A percentile compares a stretch with the other conserved stretches of the same genome.
Evolutionary conservation across 2,797 vertebrate species (phyloP).

Genomic region (Xiphophorus birchmanni): DNA sequence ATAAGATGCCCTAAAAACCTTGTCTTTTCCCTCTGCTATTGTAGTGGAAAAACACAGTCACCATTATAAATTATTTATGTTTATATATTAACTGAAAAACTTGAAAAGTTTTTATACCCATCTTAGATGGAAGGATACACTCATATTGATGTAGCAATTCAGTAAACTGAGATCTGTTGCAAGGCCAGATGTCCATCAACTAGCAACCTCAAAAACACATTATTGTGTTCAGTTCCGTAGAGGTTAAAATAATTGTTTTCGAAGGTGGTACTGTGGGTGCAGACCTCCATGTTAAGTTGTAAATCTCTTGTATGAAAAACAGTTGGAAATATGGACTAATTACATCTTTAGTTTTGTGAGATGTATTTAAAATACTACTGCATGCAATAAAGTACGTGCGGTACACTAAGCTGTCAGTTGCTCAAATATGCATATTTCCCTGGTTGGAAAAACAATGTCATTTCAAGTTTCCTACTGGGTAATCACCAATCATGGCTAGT

Average conservation of each 20-base stretch:
- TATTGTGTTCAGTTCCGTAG: background rate
- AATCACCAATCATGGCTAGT: background rate
- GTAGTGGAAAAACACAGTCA: conserved; percentile 64
- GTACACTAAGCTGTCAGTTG: background rate
- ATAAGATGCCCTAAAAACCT: conserved; percentile 63
- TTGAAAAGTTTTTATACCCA: conserved; percentile 38
- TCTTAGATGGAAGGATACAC: conserved; percentile 46
- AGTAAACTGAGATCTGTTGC: conserved; percentile 52
- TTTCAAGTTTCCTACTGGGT: background rate
- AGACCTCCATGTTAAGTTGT: background rate
- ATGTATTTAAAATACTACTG: no score
- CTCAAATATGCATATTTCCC: background rate
- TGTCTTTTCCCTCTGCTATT: conserved; percentile 46
- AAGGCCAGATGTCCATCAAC: conserved; percentile 21
- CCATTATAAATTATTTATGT: conserved; percentile 73
- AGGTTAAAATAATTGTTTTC: background rate
- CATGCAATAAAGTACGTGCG: no score
- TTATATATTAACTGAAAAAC: conserved; percentile 38
- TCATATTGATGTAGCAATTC: conserved; percentile 45
- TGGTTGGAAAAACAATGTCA: background rate
- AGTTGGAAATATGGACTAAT: background rate
- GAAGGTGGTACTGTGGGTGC: background rate
- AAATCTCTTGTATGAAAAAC: background rate
- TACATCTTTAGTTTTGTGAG: background rate
- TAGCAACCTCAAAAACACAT: background rate